phyloP scores from a whole-genome alignment of 2,113 vertebrate genomes.

The Dicrurus megarhynchus region DNA sequence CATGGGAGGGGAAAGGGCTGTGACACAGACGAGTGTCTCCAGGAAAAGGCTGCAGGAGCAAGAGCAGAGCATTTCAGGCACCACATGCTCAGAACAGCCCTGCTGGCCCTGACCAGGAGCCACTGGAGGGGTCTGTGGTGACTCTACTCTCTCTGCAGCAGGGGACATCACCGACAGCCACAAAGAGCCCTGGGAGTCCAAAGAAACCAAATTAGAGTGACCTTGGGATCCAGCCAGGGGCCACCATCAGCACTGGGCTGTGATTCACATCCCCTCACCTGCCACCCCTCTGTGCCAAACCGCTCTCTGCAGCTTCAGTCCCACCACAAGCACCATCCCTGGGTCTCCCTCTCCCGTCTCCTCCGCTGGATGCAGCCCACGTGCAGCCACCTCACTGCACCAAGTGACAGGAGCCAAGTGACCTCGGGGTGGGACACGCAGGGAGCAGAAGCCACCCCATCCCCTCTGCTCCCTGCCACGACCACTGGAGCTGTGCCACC shows the following conservation, averaged over 20 bases:
- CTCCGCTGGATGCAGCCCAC: not conserved
- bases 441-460: not conserved
- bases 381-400: fast-evolving
- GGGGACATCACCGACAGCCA: not conserved
- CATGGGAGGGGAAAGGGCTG: not conserved
- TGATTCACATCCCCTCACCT: not conserved
- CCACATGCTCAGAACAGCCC: not conserved
- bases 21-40: not conserved
- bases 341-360: fast-evolving
- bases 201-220: conserved; percentile 11
- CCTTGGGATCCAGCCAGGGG: not conserved
- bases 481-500: fast-evolving
- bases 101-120: not conserved
- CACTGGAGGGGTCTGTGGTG: not conserved
- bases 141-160: conserved; percentile 2
- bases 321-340: fast-evolving
- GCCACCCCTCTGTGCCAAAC: not conserved
- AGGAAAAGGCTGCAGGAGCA: not conserved
- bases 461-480: not conserved
- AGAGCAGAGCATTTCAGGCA: not conserved
- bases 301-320: not conserved
- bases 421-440: fast-evolving
- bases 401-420: not conserved
- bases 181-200: not conserved
- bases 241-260: not conserved